phyloP scores from a whole-genome alignment of 2,888 invertebrate genomes.

The Thera britannica region DNA sequence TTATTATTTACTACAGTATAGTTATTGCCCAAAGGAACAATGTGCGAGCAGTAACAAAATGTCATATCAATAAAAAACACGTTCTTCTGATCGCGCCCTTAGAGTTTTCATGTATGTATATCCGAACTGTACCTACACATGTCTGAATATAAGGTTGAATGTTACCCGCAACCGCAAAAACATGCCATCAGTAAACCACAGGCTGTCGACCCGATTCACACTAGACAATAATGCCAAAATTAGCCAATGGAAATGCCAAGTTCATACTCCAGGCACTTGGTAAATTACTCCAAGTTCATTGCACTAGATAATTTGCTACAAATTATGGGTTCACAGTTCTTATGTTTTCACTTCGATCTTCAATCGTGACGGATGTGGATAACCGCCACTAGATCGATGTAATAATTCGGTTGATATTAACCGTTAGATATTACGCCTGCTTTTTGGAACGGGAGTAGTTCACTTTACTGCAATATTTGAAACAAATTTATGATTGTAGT shows the following conservation, averaged over 20 bases:
- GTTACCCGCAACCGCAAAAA: conserved; percentile 44
- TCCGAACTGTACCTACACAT: background rate
- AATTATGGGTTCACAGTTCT: conserved; percentile 81
- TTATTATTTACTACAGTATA: too few relatives aligned
- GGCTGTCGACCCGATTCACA: conserved; percentile 59
- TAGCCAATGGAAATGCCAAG: conserved; percentile 64
- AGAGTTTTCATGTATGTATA: background rate
- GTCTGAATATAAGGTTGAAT: conserved; percentile 28
- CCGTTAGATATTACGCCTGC: conserved; percentile 62
- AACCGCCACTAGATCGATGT: conserved; percentile 71
- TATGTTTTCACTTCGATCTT: conserved; percentile 76
- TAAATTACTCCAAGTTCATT: conserved; percentile 77
- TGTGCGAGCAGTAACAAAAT: background rate
- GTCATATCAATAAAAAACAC: background rate
- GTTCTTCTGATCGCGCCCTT: background rate
- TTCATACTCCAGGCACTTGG: conserved; percentile 69
- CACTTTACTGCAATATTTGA: conserved; percentile 49
- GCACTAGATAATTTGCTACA: conserved; percentile 75
- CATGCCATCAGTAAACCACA: conserved; percentile 69
- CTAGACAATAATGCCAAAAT: conserved; percentile 66
- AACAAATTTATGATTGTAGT: conserved; percentile 42
- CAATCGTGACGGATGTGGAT: conserved; percentile 75
- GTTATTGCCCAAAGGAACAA: background rate
- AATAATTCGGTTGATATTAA: conserved; percentile 71
- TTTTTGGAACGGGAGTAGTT: conserved; percentile 20